These are phyloP conservation scores for Euura saliciscinereae DNA, from an alignment of 1,140 invertebrate genomes.

Conservation along the genomic window DNA sequence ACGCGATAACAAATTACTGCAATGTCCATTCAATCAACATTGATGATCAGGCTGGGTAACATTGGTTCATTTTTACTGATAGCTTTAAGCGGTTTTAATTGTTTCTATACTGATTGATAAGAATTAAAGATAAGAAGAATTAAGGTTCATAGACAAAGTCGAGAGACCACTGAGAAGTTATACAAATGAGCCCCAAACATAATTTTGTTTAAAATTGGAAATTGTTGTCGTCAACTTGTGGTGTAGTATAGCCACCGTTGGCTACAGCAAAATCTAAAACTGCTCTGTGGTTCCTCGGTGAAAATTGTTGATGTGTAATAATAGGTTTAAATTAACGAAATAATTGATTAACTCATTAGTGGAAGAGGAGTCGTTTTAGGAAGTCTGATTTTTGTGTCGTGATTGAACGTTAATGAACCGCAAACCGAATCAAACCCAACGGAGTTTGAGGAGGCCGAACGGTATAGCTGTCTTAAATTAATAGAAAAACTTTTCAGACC, in stretches of 20 bases:
- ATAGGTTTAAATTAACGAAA: background rate
- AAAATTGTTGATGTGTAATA: background rate
- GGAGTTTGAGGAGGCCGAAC: background rate
- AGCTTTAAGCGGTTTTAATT: too few relatives aligned
- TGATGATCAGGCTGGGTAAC: too few relatives aligned
- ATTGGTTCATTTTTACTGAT: too few relatives aligned
- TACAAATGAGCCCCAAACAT: conserved; percentile 7
- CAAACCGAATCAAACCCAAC: too few relatives aligned
- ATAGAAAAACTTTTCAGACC: background rate
- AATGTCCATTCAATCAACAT: too few relatives aligned
- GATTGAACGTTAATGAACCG: background rate
- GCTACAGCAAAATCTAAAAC: background rate
- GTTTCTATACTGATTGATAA: too few relatives aligned
- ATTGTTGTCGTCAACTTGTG: background rate
- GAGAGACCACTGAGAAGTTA: conserved; percentile 6
- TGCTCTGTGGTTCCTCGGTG: background rate
- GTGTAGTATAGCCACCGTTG: background rate
- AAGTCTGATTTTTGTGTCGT: background rate
- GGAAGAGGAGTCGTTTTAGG: background rate
- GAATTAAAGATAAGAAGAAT: too few relatives aligned
- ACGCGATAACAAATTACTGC: too few relatives aligned
- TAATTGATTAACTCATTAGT: background rate
- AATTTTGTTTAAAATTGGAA: conserved; percentile 5
- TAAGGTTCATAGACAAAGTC: background rate
- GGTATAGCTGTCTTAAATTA: too few relatives aligned